Conservation (phyloP, 2,888 invertebrate genomes). For the Polyploca ridens region DNA sequence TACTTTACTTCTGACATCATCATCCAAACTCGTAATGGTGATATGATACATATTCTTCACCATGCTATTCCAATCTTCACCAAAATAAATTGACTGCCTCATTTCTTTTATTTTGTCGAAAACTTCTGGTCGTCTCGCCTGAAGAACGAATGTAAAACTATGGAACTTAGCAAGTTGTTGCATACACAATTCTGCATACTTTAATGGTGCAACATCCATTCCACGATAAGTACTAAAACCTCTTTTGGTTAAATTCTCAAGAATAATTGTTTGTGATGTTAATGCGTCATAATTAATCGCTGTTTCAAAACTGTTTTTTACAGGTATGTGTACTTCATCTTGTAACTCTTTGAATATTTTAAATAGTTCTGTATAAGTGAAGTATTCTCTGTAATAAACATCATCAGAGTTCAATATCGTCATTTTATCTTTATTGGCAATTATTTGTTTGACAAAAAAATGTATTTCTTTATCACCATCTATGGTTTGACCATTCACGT, state of each 20-base stretch:
- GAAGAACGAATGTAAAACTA: slow-evolving; percentile 50
- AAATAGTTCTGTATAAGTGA: slow-evolving; percentile 51
- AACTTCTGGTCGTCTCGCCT: slow-evolving; percentile 46
- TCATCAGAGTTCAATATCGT: slow-evolving; percentile 34
- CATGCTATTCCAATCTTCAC: slow-evolving; percentile 41
- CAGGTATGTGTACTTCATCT: slow-evolving; percentile 47
- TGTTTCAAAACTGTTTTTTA: slow-evolving; percentile 45
- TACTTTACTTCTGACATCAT: slow-evolving; percentile 35
- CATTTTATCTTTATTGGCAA: slow-evolving; percentile 28
- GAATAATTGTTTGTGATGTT: slow-evolving; percentile 44
- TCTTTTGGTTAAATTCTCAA: slow-evolving; percentile 55
- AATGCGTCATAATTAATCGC: slow-evolving; percentile 51
- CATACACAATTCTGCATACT: slow-evolving; percentile 53
- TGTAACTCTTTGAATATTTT: slow-evolving; percentile 52
- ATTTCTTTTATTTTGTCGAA: slow-evolving; percentile 46
- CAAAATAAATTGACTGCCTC: slow-evolving; percentile 31
- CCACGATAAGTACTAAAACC: slow-evolving; percentile 51
- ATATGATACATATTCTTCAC: slow-evolving; percentile 32
- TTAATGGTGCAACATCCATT: slow-evolving; percentile 48
- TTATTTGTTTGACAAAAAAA: slow-evolving; percentile 54
- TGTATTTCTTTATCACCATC: slow-evolving; percentile 47
- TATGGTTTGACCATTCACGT: slow-evolving; percentile 50
- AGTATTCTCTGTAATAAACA: slow-evolving; percentile 46
- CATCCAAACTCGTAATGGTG: slow-evolving; percentile 34
- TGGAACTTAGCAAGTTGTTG: slow-evolving; percentile 64